phyloP scores from a whole-genome alignment of 23 tunicate species.

The Diplosoma virens region DNA sequence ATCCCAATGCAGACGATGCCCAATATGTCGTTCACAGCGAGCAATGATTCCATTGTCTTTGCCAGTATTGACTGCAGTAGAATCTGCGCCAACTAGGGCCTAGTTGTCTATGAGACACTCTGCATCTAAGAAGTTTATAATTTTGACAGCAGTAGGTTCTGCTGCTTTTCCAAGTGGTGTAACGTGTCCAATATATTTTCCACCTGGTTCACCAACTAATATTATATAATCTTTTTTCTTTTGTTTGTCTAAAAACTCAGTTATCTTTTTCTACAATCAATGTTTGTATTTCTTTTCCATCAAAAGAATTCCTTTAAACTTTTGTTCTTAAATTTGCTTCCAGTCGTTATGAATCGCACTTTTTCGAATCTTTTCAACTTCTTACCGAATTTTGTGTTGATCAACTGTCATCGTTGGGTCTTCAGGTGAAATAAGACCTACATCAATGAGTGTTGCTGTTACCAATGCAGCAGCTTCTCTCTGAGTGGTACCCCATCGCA shows the following conservation, averaged over 20 bases:
- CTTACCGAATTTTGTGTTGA: constrained; percentile 13
- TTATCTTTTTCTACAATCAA: constrained; percentile 9
- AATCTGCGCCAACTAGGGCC: constrained; percentile 11
- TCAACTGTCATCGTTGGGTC: constrained; percentile 11
- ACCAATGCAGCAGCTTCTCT: constrained; percentile 25
- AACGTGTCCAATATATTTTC: background rate
- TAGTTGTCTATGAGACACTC: constrained; percentile 1
- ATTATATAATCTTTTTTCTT: constrained; percentile 6
- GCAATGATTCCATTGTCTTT: constrained; percentile 6
- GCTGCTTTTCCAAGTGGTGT: constrained; percentile 18
- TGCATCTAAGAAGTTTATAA: background rate
- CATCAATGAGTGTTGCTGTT: constrained; percentile 10
- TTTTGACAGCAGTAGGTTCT: background rate
- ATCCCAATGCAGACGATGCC: constrained; percentile 6
- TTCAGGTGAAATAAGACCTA: constrained; percentile 11
- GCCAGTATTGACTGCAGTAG: constrained; percentile 10
- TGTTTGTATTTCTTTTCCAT: constrained; percentile 11
- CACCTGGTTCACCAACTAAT: constrained; percentile 10
- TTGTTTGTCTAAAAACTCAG: no score
- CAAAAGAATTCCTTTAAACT: background rate
- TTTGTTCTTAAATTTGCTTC: no score
- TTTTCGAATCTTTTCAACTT: constrained; percentile 4
- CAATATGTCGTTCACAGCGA: constrained; percentile 6
- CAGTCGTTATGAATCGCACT: background rate
- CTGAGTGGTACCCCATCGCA: constrained; percentile 13